These are phyloP conservation scores for Solenopsis fugax DNA, from an alignment of 1,140 invertebrate species.

Conservation along the genomic window DNA sequence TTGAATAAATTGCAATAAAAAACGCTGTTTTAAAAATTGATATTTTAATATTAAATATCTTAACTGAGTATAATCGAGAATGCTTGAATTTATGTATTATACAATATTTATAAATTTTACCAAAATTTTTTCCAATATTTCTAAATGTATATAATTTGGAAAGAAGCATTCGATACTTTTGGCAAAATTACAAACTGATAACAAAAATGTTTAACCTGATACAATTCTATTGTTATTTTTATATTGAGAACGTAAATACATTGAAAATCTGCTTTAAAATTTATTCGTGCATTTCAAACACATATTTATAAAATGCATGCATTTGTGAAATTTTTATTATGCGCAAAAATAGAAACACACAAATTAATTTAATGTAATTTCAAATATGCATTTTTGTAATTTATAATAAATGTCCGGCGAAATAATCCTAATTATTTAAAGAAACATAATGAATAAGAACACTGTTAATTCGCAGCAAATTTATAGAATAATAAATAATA, in stretches of 20 bases:
- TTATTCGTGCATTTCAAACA: not conserved
- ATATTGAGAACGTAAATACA: not conserved
- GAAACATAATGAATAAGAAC: not conserved
- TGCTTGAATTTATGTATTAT: not conserved
- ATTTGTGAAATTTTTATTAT: not conserved
- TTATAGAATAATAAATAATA: not conserved
- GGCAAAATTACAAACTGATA: not conserved
- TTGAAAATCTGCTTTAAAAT: constrained; percentile 28
- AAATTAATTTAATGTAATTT: constrained; percentile 33
- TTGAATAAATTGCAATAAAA: not conserved
- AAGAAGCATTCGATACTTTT: not conserved
- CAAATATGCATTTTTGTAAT: not conserved
- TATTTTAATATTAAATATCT: not conserved
- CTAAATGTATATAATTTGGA: not conserved
- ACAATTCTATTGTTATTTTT: not conserved
- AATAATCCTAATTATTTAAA: not conserved
- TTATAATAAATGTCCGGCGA: too few species aligned
- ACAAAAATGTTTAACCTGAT: not conserved
- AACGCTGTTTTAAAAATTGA: too few species aligned
- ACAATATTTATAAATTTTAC: not conserved
- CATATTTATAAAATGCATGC: not conserved
- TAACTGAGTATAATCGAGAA: not conserved
- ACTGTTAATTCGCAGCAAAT: not conserved
- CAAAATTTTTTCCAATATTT: not conserved
- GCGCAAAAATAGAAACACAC: not conserved